Conservation (phyloP, 2,113 vertebrate genomes). For the Halcyon malimbica region DNA sequence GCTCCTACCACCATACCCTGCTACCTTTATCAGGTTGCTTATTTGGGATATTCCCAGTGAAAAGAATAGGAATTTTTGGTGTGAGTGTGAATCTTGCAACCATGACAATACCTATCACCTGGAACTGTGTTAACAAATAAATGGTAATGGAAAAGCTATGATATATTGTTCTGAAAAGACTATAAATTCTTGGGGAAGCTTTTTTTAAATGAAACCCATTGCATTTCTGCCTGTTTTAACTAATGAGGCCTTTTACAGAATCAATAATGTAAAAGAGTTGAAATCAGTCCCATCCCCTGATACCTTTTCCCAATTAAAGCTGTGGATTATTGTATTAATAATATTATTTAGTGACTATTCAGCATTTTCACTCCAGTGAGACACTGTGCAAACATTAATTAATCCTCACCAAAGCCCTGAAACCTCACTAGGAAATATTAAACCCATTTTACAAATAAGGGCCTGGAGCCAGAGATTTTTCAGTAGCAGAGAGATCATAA, state of each 20-base stretch:
- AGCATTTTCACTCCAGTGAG: constrained; percentile 8
- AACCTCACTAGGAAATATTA: not conserved
- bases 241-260: constrained; percentile 16
- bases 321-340: constrained; percentile 27
- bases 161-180: not conserved
- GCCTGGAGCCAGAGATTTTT: constrained; percentile 16
- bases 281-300: constrained; percentile 8
- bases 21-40: not conserved
- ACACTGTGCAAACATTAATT: constrained; percentile 36
- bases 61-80: not conserved
- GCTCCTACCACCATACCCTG: not conserved
- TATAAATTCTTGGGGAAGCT: not conserved
- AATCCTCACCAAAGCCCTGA: constrained; percentile 3
- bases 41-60: not conserved
- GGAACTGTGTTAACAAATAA: not conserved
- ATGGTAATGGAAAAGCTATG: not conserved
- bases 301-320: constrained; percentile 16
- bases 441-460: constrained; percentile 25
- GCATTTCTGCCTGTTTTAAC: not conserved
- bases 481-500: not conserved
- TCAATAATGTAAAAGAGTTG: constrained; percentile 8
- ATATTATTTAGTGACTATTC: constrained; percentile 36
- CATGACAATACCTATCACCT: not conserved
- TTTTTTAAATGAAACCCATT: not conserved
- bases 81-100: not conserved